A percentile compares a stretch with the other conserved stretches of the same genome.
Evolutionary conservation across 2,888 invertebrate species (phyloP).

Genomic region (Dynastes tityus): DNA sequence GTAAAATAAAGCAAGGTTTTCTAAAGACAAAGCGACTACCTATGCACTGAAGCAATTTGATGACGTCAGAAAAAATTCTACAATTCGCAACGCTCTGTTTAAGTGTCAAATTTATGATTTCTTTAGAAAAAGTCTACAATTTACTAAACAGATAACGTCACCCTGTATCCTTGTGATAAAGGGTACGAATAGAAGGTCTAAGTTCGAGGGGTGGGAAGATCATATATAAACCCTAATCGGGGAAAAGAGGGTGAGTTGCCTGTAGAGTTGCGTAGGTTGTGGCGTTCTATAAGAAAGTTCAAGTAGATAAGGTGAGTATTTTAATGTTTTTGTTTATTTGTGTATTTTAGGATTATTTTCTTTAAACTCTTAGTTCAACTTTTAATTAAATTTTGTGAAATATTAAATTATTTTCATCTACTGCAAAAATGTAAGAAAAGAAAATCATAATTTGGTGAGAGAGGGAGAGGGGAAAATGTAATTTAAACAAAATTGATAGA

Average conservation of each 20-base stretch:
- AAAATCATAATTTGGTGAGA: too few relatives aligned
- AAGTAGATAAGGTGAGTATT: neutral
- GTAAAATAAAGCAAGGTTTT: neutral
- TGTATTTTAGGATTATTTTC: too few relatives aligned
- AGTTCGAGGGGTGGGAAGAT: neutral
- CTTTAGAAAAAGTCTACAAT: neutral
- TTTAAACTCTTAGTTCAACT: too few relatives aligned
- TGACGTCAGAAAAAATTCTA: too few relatives aligned
- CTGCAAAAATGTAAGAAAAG: too few relatives aligned
- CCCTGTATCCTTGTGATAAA: neutral
- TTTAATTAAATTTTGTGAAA: too few relatives aligned
- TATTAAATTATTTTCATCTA: too few relatives aligned
- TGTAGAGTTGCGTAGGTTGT: neutral
- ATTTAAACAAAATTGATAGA: too few relatives aligned
- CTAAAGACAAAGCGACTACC: neutral
- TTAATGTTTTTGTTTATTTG: neutral
- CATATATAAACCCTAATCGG: neutral
- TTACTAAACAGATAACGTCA: neutral
- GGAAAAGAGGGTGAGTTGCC: constrained; percentile 9
- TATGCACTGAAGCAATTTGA: neutral
- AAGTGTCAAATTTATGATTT: constrained; percentile 5
- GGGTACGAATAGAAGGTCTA: neutral
- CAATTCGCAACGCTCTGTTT: neutral
- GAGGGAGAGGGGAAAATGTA: too few relatives aligned
- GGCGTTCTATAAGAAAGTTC: too few relatives aligned